Evolutionary conservation across 2,888 invertebrate species (phyloP), one percentile per base, ranked within the genome.

Genomic region (Eumerus sabulonum): DNA sequence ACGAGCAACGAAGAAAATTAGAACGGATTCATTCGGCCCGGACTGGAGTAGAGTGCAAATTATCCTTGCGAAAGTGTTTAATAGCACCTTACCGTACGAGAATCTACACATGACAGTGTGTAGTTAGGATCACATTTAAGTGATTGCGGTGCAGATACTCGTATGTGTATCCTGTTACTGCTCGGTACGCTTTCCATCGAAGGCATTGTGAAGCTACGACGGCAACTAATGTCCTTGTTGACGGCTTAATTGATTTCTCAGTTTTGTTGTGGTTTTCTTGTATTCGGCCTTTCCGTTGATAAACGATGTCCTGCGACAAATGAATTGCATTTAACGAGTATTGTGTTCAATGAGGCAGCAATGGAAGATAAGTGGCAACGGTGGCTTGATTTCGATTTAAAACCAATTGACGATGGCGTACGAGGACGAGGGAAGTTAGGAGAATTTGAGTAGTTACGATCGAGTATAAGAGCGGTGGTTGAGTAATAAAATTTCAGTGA

Each of bases 171-270:
- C 13, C 38, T 17, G n/a, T n/a, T 5, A 3, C 40, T 9, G 3
- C 40, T 40, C 12, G n/a, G 36, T 11, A 36, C 7, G 5, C 36
- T 11, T 36, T 5, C 7, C 11, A 36, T 9, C 11, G 36, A 9
- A 11, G 16, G 13, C 11, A 40, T 45, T 13, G 18, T 35, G 36
- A 35, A 48, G 17, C 47, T n/a, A 17, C 47, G 14, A 17, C 4
- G 17, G 36, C 16, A 5, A 13, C 27, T 48, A 67, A 77, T 77
- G 77, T 68, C 77, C 77, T 77, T 48, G 73, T 63, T 68, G 67
- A 73, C 72, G 63, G 47, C 48, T 51, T 68, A 77, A 77, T 77
- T 77, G 77, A 77, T 77, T 77, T 77, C 67, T 63, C 62, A 66
- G 38, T 68, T 57, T 40, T n/a, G 9, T 42, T 60, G 38, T 45